Evolutionary conservation across 2,888 invertebrate species (phyloP).

Genomic region (Ornithoptera priamus): DNA sequence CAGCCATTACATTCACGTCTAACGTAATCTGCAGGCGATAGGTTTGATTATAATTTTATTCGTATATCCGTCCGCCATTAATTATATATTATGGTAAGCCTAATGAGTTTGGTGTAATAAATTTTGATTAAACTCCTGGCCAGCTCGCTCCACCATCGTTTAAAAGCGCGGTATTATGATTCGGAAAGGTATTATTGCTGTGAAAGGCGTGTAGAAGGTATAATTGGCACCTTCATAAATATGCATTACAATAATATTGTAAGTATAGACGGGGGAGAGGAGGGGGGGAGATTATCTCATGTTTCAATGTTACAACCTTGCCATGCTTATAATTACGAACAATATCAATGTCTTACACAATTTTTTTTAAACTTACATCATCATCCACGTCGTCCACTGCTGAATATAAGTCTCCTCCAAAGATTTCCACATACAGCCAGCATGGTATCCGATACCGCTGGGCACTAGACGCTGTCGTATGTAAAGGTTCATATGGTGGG

Average conservation of each 20-base stretch:
- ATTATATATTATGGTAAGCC: slow-evolving; percentile 23
- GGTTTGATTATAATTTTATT: slow-evolving; percentile 4
- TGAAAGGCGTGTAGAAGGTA: slow-evolving; percentile 35
- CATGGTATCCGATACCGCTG: too few species aligned
- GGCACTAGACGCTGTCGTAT: too few species aligned
- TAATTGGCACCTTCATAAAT: slow-evolving; percentile 40
- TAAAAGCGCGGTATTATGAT: slow-evolving; percentile 42
- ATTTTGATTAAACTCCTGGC: slow-evolving; percentile 27
- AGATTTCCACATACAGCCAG: too few species aligned
- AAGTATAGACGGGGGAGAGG: background rate
- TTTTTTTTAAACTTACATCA: too few species aligned
- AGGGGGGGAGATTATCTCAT: background rate
- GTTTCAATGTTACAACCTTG: too few species aligned
- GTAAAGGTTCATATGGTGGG: too few species aligned
- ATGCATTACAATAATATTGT: slow-evolving; percentile 3
- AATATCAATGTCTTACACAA: too few species aligned
- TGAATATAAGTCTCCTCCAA: too few species aligned
- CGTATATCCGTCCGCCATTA: slow-evolving; percentile 16
- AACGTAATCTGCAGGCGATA: background rate
- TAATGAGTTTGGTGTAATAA: slow-evolving; percentile 28
- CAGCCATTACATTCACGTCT: background rate
- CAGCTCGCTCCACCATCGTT: slow-evolving; percentile 28
- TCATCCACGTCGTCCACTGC: too few species aligned
- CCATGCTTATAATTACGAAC: too few species aligned
- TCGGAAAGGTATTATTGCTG: slow-evolving; percentile 49